Percentiles rank a stretch among this genome's conserved stretches.
These are phyloP conservation scores for Lagria hirta DNA, from an alignment of 2,888 invertebrate species.

Conservation along the genomic window DNA sequence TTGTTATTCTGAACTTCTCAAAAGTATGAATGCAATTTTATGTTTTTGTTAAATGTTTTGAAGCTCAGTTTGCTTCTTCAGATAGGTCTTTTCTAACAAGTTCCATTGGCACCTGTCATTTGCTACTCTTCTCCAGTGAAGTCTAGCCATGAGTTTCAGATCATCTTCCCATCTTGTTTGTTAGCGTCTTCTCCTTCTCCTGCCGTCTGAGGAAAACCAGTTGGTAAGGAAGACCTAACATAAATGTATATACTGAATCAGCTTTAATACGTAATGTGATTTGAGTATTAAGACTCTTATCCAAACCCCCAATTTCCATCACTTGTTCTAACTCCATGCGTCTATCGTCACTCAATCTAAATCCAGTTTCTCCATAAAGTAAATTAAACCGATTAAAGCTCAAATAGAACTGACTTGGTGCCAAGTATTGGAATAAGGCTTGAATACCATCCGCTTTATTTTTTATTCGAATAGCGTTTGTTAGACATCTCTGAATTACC, in stretches of 20 bases:
- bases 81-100: no score
- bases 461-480: background rate
- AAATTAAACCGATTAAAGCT: background rate
- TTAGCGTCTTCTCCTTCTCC: no score
- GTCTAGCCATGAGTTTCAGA: no score
- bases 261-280: background rate
- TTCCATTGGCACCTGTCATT: no score
- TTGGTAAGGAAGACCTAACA: background rate
- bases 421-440: background rate
- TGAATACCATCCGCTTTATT: slow-evolving; percentile 1
- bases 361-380: background rate
- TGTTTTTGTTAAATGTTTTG: no score
- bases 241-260: slow-evolving; percentile 1
- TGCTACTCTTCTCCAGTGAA: no score
- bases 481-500: background rate
- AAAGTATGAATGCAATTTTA: no score
- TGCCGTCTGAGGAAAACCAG: no score
- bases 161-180: no score
- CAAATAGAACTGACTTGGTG: slow-evolving; percentile 1
- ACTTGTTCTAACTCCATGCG: background rate
- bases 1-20: no score
- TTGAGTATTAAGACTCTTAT: background rate
- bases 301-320: background rate
- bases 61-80: no score
- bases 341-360: background rate